Conservation (phyloP, 2,888 invertebrate genomes). For the Pristionchus maxplancki region DNA sequence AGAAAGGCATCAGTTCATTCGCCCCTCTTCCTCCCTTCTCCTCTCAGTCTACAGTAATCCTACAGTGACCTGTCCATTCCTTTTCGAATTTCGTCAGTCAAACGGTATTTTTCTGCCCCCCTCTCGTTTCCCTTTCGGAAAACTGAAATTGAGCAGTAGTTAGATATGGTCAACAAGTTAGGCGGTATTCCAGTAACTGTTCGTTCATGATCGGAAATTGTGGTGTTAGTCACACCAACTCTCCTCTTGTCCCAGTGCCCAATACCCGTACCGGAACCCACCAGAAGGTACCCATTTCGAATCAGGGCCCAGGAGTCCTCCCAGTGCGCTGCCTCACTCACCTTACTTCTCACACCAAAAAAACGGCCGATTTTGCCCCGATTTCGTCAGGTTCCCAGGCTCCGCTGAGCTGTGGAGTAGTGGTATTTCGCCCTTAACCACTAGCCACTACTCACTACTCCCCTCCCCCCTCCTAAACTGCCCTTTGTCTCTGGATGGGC, state of each 20-base stretch:
- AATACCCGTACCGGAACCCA: not conserved
- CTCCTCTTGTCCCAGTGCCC: not conserved
- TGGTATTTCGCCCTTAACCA: not conserved
- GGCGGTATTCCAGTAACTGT: constrained; percentile 12
- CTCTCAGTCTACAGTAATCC: not conserved
- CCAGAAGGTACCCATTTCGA: too few species aligned
- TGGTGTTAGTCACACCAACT: not conserved
- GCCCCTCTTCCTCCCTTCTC: not conserved
- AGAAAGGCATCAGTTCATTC: not conserved
- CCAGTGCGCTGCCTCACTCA: not conserved
- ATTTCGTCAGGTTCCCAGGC: constrained; percentile 3
- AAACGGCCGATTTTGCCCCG: not conserved
- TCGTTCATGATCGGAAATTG: not conserved
- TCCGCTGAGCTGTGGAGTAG: not conserved
- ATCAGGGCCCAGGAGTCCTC: too few species aligned
- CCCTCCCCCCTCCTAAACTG: not conserved
- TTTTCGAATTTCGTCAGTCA: not conserved
- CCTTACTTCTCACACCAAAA: not conserved
- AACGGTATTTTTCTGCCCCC: too few species aligned
- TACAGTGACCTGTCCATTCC: not conserved
- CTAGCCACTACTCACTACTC: not conserved
- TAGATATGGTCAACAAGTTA: constrained; percentile 3
- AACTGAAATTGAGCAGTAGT: constrained; percentile 2
- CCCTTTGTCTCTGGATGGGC: not conserved
- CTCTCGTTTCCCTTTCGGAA: not conserved